phyloP scores from a whole-genome alignment of 2,113 vertebrate species.

The Loxodonta africana region DNA sequence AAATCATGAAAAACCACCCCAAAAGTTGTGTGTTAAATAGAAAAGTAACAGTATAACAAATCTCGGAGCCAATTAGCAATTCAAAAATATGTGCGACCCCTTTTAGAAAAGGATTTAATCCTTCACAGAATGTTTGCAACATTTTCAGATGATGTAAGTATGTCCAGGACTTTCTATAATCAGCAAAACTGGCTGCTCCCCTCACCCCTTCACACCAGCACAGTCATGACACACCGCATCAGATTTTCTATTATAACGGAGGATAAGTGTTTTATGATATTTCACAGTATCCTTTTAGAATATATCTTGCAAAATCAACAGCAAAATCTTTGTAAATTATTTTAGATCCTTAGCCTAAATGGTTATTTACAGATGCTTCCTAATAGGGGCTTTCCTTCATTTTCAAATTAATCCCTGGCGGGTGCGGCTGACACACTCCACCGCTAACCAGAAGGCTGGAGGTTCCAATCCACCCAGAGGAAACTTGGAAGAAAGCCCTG shows the following conservation, averaged over 20 bases:
- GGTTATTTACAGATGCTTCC: background rate
- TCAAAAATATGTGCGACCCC: background rate
- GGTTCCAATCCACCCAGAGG: too few relatives aligned
- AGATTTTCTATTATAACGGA: background rate
- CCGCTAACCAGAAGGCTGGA: background rate
- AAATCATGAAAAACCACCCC: background rate
- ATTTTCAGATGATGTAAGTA: background rate
- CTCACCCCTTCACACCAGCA: too few relatives aligned
- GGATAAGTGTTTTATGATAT: background rate
- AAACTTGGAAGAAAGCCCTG: background rate
- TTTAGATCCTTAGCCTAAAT: background rate
- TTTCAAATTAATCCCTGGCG: background rate
- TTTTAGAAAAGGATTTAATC: background rate
- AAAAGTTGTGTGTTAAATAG: background rate
- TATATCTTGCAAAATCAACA: background rate
- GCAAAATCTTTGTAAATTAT: background rate
- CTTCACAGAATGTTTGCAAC: background rate
- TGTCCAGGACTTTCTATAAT: background rate
- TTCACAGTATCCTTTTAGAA: background rate
- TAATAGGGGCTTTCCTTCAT: fast-evolving
- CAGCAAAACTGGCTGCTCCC: background rate
- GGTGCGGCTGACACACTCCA: background rate
- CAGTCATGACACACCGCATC: too few relatives aligned
- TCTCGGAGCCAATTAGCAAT: background rate
- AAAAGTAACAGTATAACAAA: background rate